Conservation (phyloP, 2,888 invertebrate genomes). For the Heteromurus nitidus region DNA sequence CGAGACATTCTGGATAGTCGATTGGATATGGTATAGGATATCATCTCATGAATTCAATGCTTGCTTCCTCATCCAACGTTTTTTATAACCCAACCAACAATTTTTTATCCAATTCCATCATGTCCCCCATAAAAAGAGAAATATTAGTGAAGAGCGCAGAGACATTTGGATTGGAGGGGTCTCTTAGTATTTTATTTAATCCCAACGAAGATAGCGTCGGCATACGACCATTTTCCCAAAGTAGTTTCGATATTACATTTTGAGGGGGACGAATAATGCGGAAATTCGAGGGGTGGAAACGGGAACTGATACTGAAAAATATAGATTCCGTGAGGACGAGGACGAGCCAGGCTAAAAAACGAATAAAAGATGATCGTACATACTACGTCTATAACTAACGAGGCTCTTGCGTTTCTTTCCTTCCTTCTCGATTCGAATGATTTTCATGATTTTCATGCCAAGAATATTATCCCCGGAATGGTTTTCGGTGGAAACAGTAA, state of each 20-base stretch:
- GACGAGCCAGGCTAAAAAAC: conserved; percentile 38
- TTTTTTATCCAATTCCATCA: conserved; percentile 45
- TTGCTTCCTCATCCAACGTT: not conserved
- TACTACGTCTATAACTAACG: not conserved
- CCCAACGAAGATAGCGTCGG: conserved; percentile 17
- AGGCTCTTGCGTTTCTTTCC: not conserved
- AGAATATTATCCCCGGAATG: conserved; percentile 15
- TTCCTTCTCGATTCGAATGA: conserved; percentile 12
- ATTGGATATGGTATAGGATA: too few relatives aligned
- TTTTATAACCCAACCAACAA: too few relatives aligned
- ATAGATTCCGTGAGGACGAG: conserved; percentile 23
- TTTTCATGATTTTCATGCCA: conserved; percentile 48
- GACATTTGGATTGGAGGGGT: conserved; percentile 25
- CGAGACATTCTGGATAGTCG: too few relatives aligned
- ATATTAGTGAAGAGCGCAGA: conserved; percentile 17
- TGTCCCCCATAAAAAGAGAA: conserved; percentile 47
- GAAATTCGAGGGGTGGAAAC: conserved; percentile 43
- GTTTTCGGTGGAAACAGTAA: not conserved
- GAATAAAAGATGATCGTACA: conserved; percentile 30
- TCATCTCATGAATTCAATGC: not conserved
- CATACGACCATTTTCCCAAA: conserved; percentile 9
- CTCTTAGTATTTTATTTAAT: conserved; percentile 27
- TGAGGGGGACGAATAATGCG: conserved; percentile 21
- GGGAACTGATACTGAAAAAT: conserved; percentile 1
- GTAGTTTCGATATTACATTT: conserved; percentile 26